A percentile compares a stretch with the other conserved stretches of the same genome.
Evolutionary conservation across 2,113 vertebrate species (phyloP).

Genomic region (Fukomys damarensis): DNA sequence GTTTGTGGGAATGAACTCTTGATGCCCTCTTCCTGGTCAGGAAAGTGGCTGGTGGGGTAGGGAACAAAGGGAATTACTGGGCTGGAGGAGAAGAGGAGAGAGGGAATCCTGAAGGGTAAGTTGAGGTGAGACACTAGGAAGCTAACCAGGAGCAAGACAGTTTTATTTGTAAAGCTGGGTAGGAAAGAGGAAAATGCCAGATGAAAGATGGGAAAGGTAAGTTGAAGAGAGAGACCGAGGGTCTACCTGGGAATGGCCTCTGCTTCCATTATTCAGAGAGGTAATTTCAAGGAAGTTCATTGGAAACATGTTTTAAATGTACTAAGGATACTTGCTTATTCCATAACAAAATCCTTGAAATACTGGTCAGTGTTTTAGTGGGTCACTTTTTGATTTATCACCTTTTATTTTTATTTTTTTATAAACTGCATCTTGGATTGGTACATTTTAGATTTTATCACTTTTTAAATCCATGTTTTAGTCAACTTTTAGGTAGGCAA

Average conservation of each 20-base stretch:
- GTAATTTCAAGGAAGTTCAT: not conserved
- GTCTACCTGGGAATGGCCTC: not conserved
- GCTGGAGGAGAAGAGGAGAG: not conserved
- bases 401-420: too few species aligned
- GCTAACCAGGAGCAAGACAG: not conserved
- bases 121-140: not conserved
- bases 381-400: not conserved
- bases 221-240: not conserved
- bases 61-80: not conserved
- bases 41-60: not conserved
- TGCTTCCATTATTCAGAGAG: not conserved
- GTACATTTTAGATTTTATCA: too few species aligned
- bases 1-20: too few species aligned
- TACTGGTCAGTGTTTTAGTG: not conserved
- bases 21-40: not conserved
- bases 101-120: not conserved
- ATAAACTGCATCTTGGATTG: too few species aligned
- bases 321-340: not conserved
- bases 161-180: not conserved
- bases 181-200: not conserved
- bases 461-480: not conserved
- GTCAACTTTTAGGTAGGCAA: not conserved
- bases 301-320: not conserved
- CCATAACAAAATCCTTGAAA: not conserved
- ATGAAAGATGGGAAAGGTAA: not conserved